Conservation (phyloP, 2,113 vertebrate genomes). For the Cygnus atratus region DNA sequence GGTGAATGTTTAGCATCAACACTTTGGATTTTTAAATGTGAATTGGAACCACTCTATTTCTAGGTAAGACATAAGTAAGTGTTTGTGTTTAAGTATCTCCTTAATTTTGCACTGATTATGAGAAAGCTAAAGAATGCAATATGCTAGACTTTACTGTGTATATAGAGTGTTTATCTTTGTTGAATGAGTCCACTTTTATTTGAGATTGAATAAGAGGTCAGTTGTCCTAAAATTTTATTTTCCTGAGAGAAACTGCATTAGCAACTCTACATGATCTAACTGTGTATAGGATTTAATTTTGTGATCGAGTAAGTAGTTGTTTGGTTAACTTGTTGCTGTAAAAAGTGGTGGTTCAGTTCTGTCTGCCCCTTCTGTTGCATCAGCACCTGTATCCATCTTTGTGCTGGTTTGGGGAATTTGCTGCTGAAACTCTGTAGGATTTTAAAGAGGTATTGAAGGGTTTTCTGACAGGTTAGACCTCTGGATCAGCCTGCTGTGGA, state of each 20-base stretch:
- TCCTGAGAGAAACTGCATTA: neutral
- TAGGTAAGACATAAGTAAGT: conserved; percentile 56
- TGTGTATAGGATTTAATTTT: neutral
- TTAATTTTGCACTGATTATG: neutral
- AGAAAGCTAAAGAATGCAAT: neutral
- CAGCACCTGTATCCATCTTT: neutral
- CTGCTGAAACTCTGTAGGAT: neutral
- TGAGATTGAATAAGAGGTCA: neutral
- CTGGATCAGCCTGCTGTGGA: neutral
- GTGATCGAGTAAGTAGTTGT: neutral
- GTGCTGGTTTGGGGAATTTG: neutral
- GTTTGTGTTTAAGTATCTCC: neutral
- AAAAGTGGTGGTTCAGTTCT: neutral
- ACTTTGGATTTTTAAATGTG: conserved; percentile 52
- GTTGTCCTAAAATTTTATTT: neutral
- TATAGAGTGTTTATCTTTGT: neutral
- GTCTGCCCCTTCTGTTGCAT: neutral
- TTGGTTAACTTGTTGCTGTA: neutral
- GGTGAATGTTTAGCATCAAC: neutral
- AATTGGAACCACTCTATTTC: conserved; percentile 36
- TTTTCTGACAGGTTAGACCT: neutral
- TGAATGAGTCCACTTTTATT: neutral
- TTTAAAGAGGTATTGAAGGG: neutral
- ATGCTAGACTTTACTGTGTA: neutral
- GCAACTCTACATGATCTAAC: neutral